phyloP scores from a whole-genome alignment of 2,888 invertebrate genomes.

The Apotomis betuletana region DNA sequence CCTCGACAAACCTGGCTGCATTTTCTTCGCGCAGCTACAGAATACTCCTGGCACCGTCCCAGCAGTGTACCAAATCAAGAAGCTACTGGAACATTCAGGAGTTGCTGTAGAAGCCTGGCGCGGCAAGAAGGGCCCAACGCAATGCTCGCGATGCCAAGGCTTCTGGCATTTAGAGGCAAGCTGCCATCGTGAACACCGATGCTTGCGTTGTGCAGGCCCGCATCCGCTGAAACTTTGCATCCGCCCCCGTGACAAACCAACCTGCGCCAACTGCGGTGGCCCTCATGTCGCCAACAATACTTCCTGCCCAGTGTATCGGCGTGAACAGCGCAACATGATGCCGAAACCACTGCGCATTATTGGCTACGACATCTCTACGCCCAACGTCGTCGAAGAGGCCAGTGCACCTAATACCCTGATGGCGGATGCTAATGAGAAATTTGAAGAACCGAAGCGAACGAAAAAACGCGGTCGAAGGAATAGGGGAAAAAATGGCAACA shows the following conservation, averaged over 20 bases:
- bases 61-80: constrained; percentile 39
- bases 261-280: constrained; percentile 39
- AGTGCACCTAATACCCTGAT: not conserved
- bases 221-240: constrained; percentile 26
- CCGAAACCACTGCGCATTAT: not conserved
- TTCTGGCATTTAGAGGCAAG: constrained; percentile 45
- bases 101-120: constrained; percentile 44
- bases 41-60: constrained; percentile 35
- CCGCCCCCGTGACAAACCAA: constrained; percentile 18
- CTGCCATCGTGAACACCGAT: constrained; percentile 43
- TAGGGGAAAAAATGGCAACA: not conserved
- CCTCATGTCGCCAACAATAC: constrained; percentile 36
- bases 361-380: not conserved
- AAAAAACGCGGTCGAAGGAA: not conserved
- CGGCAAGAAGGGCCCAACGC: constrained; percentile 42
- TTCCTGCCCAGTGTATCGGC: constrained; percentile 16
- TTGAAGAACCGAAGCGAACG: not conserved
- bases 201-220: constrained; percentile 36
- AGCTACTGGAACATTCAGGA: constrained; percentile 47
- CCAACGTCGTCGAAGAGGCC: not conserved
- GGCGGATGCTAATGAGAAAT: not conserved
- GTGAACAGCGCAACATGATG: not conserved
- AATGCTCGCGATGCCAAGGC: constrained; percentile 47
- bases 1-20: constrained; percentile 40
- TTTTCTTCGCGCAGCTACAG: constrained; percentile 41